These are phyloP conservation scores for Agrilus biguttatus DNA, from an alignment of 2,888 invertebrate genomes.

Conservation along the genomic window DNA sequence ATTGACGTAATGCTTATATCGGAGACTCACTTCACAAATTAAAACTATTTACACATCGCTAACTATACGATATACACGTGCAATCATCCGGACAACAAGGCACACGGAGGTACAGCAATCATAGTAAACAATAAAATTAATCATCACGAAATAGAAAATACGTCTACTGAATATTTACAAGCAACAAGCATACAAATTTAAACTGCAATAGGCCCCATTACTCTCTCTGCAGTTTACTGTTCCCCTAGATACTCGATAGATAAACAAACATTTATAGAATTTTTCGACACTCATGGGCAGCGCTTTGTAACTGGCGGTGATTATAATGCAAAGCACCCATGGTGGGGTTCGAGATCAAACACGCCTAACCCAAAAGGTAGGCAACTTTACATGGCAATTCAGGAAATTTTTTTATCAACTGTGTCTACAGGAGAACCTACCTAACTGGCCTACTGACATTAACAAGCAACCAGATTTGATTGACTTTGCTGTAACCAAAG, in stretches of 20 bases:
- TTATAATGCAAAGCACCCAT: no score
- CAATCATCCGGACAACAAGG: constrained; percentile 9
- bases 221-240: constrained; percentile 5
- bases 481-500: constrained; percentile 1
- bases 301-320: no score
- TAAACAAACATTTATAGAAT: no score
- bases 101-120: constrained; percentile 3
- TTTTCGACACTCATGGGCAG: no score
- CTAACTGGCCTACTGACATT: not conserved
- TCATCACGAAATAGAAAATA: constrained; percentile 1
- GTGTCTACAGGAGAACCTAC: constrained; percentile 2
- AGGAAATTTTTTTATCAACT: not conserved
- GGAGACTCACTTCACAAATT: no score
- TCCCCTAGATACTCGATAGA: constrained; percentile 3
- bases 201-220: not conserved
- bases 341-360: no score
- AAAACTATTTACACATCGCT: not conserved
- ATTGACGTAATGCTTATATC: no score
- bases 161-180: constrained; percentile 2
- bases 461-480: not conserved
- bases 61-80: constrained; percentile 4
- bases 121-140: constrained; percentile 1
- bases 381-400: no score
- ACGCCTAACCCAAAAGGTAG: no score
- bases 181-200: constrained; percentile 1